Evolutionary conservation across 2,113 vertebrate genomes (phyloP), one percentile per base, ranked within the genome.

Genomic region (cattle (Bos taurus)): DNA sequence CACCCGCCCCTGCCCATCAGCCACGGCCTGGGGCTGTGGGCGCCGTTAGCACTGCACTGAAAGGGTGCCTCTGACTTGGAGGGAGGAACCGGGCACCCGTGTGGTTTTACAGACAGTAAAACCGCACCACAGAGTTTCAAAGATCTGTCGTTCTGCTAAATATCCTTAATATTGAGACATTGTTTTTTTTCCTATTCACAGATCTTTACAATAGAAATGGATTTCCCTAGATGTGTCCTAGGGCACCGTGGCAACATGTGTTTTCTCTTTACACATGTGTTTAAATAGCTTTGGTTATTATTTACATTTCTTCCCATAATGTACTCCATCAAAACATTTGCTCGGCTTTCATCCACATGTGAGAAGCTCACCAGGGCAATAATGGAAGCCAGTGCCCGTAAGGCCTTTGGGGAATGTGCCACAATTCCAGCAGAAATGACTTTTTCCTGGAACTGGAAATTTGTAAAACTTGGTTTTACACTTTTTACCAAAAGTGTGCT

Each of bases 251-350:
- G 85, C 91, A 97, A 95, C 95, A 90, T 97, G 46, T 97, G 93
- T 97, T 97, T 97, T 97, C 96, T 94, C 92, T 98, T 96, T 96
- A 93, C 91, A 96, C 91, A 87, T 96, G 60, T 98, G 91, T 97
- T 97, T 97, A 94, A 98, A 97, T 95, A 91, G 60, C 86, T 95
- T 95, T 93, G 91, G 83, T 96, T 98, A 97, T 98, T 98, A 96
- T 97, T 98, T 98, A 98, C 87, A 88, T 98, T 98, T 98, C 89
- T 97, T 88, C 89, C 78, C 91, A 84, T 96, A 97, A 97, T 95
- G 71, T 96, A 93, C 95, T 97, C 93, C 94, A n/a, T 98, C 95
- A 95, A 98, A 97, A 98, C 96, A 94, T 97, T 95, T 95, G 94
- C 94, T 97, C 87, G 60, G 62, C 97, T 98, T 98, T 97, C 87